Evolutionary conservation across 2,797 vertebrate genomes (phyloP), one percentile per base, ranked within the genome.

Genomic region (Saguinus oedipus): DNA sequence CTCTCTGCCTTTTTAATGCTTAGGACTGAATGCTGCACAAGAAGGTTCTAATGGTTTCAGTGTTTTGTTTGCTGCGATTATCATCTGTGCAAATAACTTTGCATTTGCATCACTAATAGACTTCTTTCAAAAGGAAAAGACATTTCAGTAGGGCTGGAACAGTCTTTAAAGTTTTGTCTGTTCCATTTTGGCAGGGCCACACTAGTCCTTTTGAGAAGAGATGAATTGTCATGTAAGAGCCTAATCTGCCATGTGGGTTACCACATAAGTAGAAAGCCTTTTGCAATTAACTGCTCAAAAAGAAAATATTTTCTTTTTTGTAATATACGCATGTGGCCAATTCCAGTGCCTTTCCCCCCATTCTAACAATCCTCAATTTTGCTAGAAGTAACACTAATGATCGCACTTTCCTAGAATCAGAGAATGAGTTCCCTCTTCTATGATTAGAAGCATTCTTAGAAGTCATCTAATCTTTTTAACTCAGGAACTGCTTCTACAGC

Each of bases 11-110:
- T 94, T 92, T 91, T 78, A 89, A 53, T 78, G 61, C 55, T 94
- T 81, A 48, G 61, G 39, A 88, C 48, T 64, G 81, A 94, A 72
- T 17, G 42, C 15, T 20, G 30, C 36, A 74, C 19, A 44, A 82
- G 78, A 97, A 95, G 4, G 53, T 93, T 94, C 94, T 97, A 96
- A 94, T 96, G 96, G 89, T 96, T 97, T 97, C 94, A 96, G 80
- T 61, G 78, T 96, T 97, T 97, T 97, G 81, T 97, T 98, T 94
- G 79, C 87, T 76, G 78, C 83, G 95, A 90, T 94, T 95, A 93
- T 98, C 96, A 76, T 82, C 93, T 97, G 90, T 94, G 75, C 87
- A 95, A 93, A 98, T 97, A 97, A 94, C 83, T 94, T 42, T 48
- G 79, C 39, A 83, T 96, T 97, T 97, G 90, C 84, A 95, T 97